phyloP scores from a whole-genome alignment of 92 coral and sea anemone genomes.

The Siderastrea siderea region DNA sequence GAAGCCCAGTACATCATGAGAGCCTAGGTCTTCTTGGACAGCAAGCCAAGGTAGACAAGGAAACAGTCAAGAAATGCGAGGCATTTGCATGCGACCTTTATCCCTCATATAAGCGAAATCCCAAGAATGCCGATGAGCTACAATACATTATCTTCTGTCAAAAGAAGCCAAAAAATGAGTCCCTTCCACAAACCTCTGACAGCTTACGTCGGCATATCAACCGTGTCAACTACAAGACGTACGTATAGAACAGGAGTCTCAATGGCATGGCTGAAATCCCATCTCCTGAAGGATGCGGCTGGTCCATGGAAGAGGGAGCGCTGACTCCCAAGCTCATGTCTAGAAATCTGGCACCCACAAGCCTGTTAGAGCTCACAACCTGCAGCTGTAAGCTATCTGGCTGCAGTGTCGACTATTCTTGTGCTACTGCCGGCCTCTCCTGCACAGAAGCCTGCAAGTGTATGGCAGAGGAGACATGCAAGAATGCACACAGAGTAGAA shows the following conservation, averaged over 20 bases:
- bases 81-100: constrained; percentile 65
- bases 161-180: constrained; percentile 36
- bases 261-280: constrained; percentile 20
- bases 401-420: constrained; percentile 37
- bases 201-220: constrained; percentile 58
- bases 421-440: constrained; percentile 24
- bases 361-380: constrained; percentile 56
- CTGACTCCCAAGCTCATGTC: constrained; percentile 48
- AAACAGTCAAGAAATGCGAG: constrained; percentile 37
- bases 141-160: constrained; percentile 70
- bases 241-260: constrained; percentile 25
- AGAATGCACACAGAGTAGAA: neutral
- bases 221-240: constrained; percentile 46
- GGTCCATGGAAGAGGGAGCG: constrained; percentile 1
- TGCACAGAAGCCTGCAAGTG: constrained; percentile 62
- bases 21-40: constrained; percentile 46
- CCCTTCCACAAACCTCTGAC: constrained; percentile 67
- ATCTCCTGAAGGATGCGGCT: constrained; percentile 46
- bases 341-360: constrained; percentile 41
- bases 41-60: neutral
- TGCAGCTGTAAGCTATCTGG: constrained; percentile 34
- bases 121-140: constrained; percentile 48
- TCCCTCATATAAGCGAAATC: constrained; percentile 20
- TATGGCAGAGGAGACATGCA: constrained; percentile 37
- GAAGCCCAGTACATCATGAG: constrained; percentile 46